These are phyloP conservation scores for Lycopodina hypogea DNA, from an alignment of 37 sponge, comb jelly and placozoan species.

Conservation along the genomic window DNA sequence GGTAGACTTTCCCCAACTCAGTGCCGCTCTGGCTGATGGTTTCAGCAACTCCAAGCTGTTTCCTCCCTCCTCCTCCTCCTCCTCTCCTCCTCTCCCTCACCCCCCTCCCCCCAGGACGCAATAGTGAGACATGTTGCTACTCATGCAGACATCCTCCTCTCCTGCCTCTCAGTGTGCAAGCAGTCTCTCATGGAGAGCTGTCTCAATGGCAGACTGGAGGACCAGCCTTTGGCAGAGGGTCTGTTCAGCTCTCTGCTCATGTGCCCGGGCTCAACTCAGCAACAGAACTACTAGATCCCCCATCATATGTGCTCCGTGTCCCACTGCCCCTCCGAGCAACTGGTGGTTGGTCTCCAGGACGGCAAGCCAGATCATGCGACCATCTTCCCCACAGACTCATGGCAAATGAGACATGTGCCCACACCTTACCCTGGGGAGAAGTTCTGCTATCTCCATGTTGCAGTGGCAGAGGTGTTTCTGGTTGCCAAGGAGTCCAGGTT, in stretches of 20 bases:
- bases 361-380: conserved; percentile 3
- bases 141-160: conserved; percentile 12
- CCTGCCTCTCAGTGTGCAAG: conserved; percentile 50
- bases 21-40: conserved; percentile 23
- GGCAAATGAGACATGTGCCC: conserved; percentile 10
- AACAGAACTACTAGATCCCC: conserved; percentile 28
- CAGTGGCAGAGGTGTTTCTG: conserved; percentile 30
- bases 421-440: conserved; percentile 34
- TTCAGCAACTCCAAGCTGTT: background rate
- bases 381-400: background rate
- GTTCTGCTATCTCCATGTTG: conserved; percentile 12
- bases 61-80: background rate
- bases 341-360: conserved; percentile 5
- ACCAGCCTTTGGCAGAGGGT: conserved; percentile 53
- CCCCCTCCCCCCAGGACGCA: background rate
- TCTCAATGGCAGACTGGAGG: conserved; percentile 3
- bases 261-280: conserved; percentile 41
- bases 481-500: conserved; percentile 14
- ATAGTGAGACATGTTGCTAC: conserved; percentile 34
- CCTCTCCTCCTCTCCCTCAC: background rate
- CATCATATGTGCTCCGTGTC: background rate
- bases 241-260: conserved; percentile 39
- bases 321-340: background rate
- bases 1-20: conserved; percentile 22
- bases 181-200: conserved; percentile 43